Base-by-base conservation (phyloP, 2,888 invertebrate genomes). In the Drepanosiphum platanoidis region DNA sequence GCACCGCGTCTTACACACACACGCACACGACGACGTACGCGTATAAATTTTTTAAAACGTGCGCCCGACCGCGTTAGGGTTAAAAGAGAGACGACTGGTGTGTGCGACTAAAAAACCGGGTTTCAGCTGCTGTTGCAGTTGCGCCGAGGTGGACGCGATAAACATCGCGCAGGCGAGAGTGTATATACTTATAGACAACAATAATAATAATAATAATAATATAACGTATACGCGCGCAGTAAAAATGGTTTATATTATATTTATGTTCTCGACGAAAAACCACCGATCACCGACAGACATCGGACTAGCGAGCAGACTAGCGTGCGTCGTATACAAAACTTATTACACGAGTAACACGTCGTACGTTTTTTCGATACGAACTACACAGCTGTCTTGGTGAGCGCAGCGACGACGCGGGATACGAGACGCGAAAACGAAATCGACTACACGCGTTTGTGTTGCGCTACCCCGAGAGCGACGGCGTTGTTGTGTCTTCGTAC, bases 41-140 rank as follows among this genome's bases (percentile, higher is more conserved):
- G n/a, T 46, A 46, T 42, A 42, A 18, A 42, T 22, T 34, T 22
- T 68, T 22, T 46, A 34, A 80, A 75, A 22, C 79, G 68, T 46
- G 52, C 18, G 70, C 52, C 68, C 80, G 70, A 80, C 80, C 3
- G n/a, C 34, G 75, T 80, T 80, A 80, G 80, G 80, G 80, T 80
- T 80, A 80, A 80, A 80, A 70, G 8, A 52, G 46, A 42, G 18
- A 68, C 27, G 2, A 22, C n/a, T n/a, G 27, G 46, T n/a, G 61
- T 61, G 27, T 52, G 34, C 34, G 70, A 34, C 68, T 68, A 68
- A 80, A 75, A 70, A 80, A 80, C 80, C 80, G 80, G 80, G 80
- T 80, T 80, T 80, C 80, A 80, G 68, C 80, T 70, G 79, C 79
- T 70, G 79, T 34, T 22, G 36, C 75, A 58, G 74, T 34, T 3